A percentile compares a stretch with the other conserved stretches of the same genome.
These are phyloP conservation scores for Mechanitis mazaeus DNA, from an alignment of 2,888 invertebrate genomes.

Conservation along the genomic window DNA sequence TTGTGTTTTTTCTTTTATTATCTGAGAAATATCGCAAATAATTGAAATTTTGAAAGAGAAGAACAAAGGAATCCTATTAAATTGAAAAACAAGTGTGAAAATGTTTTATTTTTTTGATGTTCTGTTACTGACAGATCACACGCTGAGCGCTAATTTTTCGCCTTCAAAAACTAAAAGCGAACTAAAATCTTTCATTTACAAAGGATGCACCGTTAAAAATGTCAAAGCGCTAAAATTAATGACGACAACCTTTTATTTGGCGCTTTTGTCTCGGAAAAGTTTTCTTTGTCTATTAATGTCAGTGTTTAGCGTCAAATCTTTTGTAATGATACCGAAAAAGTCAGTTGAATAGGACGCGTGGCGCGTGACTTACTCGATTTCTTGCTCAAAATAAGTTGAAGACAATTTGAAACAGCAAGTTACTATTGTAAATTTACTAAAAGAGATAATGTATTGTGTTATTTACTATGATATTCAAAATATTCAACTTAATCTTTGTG, in stretches of 20 bases:
- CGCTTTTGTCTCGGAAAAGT: conserved; percentile 64
- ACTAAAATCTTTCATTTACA: conserved; percentile 44
- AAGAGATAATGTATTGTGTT: conserved; percentile 1
- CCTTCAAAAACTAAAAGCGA: conserved; percentile 42
- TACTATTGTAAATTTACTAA: conserved; percentile 16
- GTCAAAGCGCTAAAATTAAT: conserved; percentile 72
- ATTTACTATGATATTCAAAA: not conserved
- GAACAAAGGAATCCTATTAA: conserved; percentile 6
- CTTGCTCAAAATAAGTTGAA: conserved; percentile 51
- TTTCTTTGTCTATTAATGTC: conserved; percentile 74
- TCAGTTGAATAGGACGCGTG: conserved; percentile 66
- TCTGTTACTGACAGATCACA: conserved; percentile 43
- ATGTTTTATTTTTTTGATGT: conserved; percentile 12
- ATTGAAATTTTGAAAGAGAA: not conserved
- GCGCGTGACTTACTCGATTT: conserved; percentile 57
- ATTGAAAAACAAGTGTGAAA: conserved; percentile 18
- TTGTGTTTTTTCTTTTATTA: no score
- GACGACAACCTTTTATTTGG: conserved; percentile 69
- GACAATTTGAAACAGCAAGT: conserved; percentile 34
- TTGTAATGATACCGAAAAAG: conserved; percentile 64
- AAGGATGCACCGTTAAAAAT: conserved; percentile 66
- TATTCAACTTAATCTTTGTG: not conserved
- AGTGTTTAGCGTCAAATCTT: conserved; percentile 71
- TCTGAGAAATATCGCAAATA: not conserved
- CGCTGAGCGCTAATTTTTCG: conserved; percentile 65